Base-by-base conservation (phyloP, 2,888 invertebrate genomes). In the Cephus runcator region DNA sequence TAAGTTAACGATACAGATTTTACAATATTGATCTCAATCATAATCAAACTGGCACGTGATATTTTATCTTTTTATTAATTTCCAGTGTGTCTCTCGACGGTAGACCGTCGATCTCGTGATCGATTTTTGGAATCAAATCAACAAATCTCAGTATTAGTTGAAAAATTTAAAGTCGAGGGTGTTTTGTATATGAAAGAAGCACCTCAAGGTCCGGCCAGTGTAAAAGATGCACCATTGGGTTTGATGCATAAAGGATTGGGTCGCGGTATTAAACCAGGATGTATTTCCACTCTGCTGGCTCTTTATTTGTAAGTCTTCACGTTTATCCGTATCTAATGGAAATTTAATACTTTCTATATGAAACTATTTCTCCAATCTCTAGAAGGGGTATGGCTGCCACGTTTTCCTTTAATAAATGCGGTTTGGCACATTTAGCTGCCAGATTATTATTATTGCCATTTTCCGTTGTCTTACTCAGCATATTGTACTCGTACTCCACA, bases 111-210 rank as follows among this genome's bases (percentile, higher is more conserved):
- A 75, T 98, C 98, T 0, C 94, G 98, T 23, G 98, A 98, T 89
- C 94, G 98, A 34, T 98, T 99, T 88, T 93, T 97, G 73, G 98
- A 98, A 89, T 98, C 98, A 1, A 98, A 97, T 89, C 97, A 97
- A 85, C 98, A 98, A 92, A 98, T 98, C 84, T 96, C 97, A 4
- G 96, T 97, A 0, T 92, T 98, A 30, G 98, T 98, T 0, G 98
- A 98, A 86, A 96, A 98, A 87, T 98, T 98, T 91, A 97, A 97
- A 88, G 92, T 96, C 56, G 98, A 98, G 91, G 97, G 97, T 0
- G 95, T 95, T 11, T 94, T 95, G 12, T 95, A 96, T 84, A 93
- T 96, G 90, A 96, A 96, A 87, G 94, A 91, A 79, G 88, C 88
- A 31, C 90, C 91, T 0, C 87, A 87, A 77, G 83, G 84, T 33